Conservation (phyloP, 2,113 vertebrate genomes). For the Xiphophorus maculatus region DNA sequence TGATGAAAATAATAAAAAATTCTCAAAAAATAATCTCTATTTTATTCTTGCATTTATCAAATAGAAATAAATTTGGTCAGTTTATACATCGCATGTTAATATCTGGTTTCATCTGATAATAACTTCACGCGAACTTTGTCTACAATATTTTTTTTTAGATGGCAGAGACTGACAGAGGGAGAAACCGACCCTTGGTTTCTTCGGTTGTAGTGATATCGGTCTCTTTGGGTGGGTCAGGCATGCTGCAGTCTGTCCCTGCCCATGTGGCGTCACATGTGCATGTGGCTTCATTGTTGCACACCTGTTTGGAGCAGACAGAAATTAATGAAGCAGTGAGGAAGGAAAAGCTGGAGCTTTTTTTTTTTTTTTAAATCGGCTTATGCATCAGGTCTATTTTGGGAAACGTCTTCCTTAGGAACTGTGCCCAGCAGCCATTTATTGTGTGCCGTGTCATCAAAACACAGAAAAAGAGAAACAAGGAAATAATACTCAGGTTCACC, state of each 20-base stretch:
- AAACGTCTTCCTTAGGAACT: background rate
- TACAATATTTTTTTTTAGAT: conserved; percentile 13
- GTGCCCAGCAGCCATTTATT: conserved; percentile 1
- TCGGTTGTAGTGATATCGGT: conserved; percentile 84
- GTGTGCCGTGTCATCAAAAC: background rate
- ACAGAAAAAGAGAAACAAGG: no score
- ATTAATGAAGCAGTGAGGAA: conserved; percentile 11
- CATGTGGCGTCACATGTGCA: conserved; percentile 95
- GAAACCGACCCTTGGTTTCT: conserved; percentile 95
- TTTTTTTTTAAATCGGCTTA: conserved; percentile 16
- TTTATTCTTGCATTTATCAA: background rate
- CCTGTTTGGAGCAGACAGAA: conserved; percentile 73
- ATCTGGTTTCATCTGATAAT: background rate
- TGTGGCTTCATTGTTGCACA: conserved; percentile 98
- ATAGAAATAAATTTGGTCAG: background rate
- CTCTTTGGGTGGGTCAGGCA: conserved; percentile 90
- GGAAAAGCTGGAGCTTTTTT: background rate
- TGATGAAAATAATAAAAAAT: background rate
- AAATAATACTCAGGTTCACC: background rate
- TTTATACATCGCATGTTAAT: background rate
- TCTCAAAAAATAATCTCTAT: background rate
- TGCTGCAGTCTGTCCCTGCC: conserved; percentile 99
- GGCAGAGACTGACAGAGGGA: conserved; percentile 43
- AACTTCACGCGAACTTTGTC: background rate
- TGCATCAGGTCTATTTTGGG: conserved; percentile 7